Percentiles rank a stretch among this genome's conserved stretches.
Conservation (phyloP, 2,797 vertebrate genomes). For the Anguilla obscura region DNA sequence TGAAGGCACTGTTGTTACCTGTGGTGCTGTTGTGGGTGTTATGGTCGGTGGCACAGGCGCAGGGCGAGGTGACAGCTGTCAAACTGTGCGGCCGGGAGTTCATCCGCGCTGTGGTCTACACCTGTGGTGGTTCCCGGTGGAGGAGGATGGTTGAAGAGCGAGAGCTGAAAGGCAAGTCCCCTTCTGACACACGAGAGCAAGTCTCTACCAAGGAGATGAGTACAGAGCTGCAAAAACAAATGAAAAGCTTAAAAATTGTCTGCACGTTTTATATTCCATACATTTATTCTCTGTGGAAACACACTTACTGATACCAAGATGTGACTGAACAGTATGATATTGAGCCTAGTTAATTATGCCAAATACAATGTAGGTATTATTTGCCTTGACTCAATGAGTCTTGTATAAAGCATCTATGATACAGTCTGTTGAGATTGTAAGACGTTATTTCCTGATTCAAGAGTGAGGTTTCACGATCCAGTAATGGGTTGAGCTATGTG, state of each 20-base stretch:
- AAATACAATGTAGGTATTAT: neutral
- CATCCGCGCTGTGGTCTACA: conserved; percentile 68
- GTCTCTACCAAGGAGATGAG: no score
- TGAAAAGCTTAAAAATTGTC: neutral
- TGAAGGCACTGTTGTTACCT: conserved; percentile 58
- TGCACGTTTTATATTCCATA: neutral
- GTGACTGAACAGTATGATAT: neutral
- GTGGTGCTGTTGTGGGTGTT: conserved; percentile 56
- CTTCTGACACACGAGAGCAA: neutral
- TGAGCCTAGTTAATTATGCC: neutral
- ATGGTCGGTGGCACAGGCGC: conserved; percentile 44
- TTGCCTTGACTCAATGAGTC: neutral
- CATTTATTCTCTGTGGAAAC: neutral
- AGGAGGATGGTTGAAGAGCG: conserved; percentile 57
- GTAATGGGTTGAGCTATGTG: neutral
- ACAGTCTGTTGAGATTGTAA: neutral
- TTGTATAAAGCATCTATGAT: neutral
- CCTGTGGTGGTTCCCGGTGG: conserved; percentile 75
- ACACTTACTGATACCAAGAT: neutral
- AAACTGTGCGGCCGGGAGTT: conserved; percentile 71
- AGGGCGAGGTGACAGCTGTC: conserved; percentile 49
- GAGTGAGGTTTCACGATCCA: neutral
- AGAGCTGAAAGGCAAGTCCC: conserved; percentile 22
- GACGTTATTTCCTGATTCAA: neutral
- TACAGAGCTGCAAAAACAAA: neutral